These are phyloP conservation scores for Sardina pilchardus DNA, from an alignment of 2,113 vertebrate genomes.

Conservation along the genomic window DNA sequence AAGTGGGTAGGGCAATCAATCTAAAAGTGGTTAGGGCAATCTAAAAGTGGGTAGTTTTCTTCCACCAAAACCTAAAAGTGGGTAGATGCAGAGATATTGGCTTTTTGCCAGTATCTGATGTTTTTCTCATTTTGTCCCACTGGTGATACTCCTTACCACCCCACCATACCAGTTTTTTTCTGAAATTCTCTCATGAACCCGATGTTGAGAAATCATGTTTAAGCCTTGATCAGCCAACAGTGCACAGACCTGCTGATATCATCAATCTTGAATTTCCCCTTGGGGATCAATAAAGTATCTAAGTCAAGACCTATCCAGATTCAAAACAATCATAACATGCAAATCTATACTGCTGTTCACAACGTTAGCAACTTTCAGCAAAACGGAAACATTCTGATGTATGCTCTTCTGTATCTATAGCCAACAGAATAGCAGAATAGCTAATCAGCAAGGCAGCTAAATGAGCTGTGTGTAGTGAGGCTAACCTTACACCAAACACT, in stretches of 20 bases:
- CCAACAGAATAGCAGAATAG: not conserved
- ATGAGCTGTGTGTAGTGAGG: slow-evolving; percentile 49
- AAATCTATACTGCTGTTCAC: not conserved
- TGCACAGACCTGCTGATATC: not conserved
- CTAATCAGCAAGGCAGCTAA: not conserved
- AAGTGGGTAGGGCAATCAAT: not conserved
- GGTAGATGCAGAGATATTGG: not conserved
- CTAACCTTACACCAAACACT: slow-evolving; percentile 55
- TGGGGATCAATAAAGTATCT: no score
- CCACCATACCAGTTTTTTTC: no score
- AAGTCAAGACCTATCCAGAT: not conserved
- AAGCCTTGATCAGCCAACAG: not conserved
- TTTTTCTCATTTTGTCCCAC: no score
- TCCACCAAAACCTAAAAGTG: not conserved
- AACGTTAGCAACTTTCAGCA: not conserved
- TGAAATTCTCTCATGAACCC: not conserved
- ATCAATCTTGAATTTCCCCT: not conserved
- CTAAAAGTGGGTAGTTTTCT: not conserved
- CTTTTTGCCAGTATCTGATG: not conserved
- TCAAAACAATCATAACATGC: not conserved
- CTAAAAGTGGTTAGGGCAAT: not conserved
- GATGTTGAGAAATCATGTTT: not conserved
- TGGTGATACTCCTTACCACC: no score
- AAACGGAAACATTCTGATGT: no score
- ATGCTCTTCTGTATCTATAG: no score